Conservation (phyloP, 2,888 invertebrate genomes). For the Scrobipalpa costella region DNA sequence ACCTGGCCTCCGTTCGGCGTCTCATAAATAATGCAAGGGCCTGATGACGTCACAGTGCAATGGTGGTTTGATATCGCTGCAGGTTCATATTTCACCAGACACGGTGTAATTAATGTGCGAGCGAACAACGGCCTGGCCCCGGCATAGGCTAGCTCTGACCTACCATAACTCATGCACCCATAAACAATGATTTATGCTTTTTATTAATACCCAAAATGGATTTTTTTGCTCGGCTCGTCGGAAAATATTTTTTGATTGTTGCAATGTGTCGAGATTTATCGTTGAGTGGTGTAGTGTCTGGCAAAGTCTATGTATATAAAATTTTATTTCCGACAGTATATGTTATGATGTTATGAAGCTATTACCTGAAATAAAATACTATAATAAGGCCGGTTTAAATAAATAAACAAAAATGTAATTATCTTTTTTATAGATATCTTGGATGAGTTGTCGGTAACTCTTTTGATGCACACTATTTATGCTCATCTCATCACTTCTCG, state of each 20-base stretch:
- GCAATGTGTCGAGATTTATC: not conserved
- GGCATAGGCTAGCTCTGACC: slow-evolving; percentile 47
- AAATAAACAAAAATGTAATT: too few species aligned
- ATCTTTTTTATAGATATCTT: too few species aligned
- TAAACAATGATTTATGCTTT: slow-evolving; percentile 53
- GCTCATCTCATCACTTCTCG: too few species aligned
- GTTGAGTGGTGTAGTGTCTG: not conserved
- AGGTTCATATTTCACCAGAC: slow-evolving; percentile 71
- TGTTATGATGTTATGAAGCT: too few species aligned
- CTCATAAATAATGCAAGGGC: slow-evolving; percentile 65
- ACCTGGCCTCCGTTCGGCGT: slow-evolving; percentile 42
- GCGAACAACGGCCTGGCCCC: slow-evolving; percentile 52
- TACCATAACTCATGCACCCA: slow-evolving; percentile 40
- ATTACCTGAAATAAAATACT: too few species aligned
- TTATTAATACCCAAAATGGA: slow-evolving; percentile 34
- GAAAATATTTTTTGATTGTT: slow-evolving; percentile 14
- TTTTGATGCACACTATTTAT: too few species aligned
- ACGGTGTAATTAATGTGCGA: slow-evolving; percentile 62
- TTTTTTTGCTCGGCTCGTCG: not conserved
- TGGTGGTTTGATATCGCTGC: slow-evolving; percentile 56
- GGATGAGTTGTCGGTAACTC: too few species aligned
- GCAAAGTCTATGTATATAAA: too few species aligned
- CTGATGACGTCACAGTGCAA: slow-evolving; percentile 49
- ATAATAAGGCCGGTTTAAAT: too few species aligned
- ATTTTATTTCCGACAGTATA: too few species aligned